A percentile compares a stretch with the other conserved stretches of the same genome.
phyloP scores from a whole-genome alignment of 2,113 vertebrate genomes.

The Chaetops frenatus region DNA sequence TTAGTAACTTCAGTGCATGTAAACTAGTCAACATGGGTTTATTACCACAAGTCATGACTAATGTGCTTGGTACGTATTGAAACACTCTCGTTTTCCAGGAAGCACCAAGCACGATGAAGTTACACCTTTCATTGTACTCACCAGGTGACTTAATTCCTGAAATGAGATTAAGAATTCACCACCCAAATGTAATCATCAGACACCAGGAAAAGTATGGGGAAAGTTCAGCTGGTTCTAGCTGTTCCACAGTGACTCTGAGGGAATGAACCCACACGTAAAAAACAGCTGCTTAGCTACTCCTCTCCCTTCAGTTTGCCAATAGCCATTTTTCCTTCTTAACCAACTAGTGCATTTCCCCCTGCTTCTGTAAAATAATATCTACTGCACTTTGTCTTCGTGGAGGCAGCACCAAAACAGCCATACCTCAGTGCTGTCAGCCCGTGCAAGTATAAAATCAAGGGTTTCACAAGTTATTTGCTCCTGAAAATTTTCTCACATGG shows the following conservation, averaged over 20 bases:
- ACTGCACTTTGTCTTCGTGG: neutral
- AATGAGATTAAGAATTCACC: slow-evolving; percentile 57
- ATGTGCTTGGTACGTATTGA: neutral
- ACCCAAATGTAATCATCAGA: slow-evolving; percentile 37
- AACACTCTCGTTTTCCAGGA: slow-evolving; percentile 57
- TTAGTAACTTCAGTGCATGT: slow-evolving; percentile 12
- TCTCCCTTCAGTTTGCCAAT: neutral
- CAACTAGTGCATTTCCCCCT: neutral
- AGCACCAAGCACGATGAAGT: slow-evolving; percentile 25
- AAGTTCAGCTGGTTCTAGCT: neutral
- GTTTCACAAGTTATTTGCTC: neutral
- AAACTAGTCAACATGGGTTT: slow-evolving; percentile 11
- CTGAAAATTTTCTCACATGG: neutral
- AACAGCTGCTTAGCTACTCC: neutral
- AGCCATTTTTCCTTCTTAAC: neutral
- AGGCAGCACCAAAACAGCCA: neutral
- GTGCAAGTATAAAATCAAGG: neutral
- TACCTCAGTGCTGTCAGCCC: neutral
- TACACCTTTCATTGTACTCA: slow-evolving; percentile 62
- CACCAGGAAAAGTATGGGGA: slow-evolving; percentile 25
- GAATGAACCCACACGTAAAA: neutral
- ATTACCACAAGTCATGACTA: slow-evolving; percentile 29
- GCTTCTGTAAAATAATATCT: neutral
- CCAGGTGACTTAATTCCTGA: slow-evolving; percentile 59
- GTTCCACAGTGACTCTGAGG: neutral